Evolutionary conservation across 2,113 vertebrate species (phyloP), one percentile per base, ranked within the genome.

Genomic region (Progne subis): DNA sequence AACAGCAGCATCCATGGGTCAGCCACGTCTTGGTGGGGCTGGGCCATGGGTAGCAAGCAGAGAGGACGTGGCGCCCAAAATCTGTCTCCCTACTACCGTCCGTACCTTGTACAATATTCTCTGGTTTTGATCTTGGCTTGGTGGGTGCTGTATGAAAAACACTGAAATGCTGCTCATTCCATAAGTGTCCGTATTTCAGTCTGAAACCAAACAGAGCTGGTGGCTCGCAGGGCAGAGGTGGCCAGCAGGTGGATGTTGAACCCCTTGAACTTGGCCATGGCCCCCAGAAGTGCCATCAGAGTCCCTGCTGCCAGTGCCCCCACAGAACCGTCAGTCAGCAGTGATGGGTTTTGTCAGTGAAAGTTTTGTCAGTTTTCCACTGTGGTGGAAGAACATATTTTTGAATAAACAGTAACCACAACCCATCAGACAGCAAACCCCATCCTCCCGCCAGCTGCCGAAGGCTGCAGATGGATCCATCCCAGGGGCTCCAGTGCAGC

Each of bases 241-340:
- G 39, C 60, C 57, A 74, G 59, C 41, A 74, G 43, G 13, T 15
- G 52, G 60, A 18, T 3, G 5, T 37, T 55, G 57, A 77, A 32
- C 25, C 9, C 49, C 71, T 34, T 7, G 7, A 78, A 26, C 12
- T 3, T 10, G 60, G 65, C 61, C 31, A 10, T 14, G 34, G 32
- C 7, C 31, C 44, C 60, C 47, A 75, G 69, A 55, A 84, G 85
- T 55, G 52, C 82, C 82, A 49, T 39, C 65, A 61, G 37, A 11
- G 8, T 70, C 56, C 24, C 52, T 47, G 43, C 13, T 9, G 1
- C 47, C 77, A 16, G 21, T 1, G 2, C 49, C 39, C 41, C 34
- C 6, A 1, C 60, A 55, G 86, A 69, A n/a, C 14, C 0, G 0
- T 29, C 0, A 0, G 16, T 18, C 1, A 2, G 20, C 1, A 0